Conservation (phyloP, 1,140 invertebrate species). For the Aphidius gifuensis region DNA sequence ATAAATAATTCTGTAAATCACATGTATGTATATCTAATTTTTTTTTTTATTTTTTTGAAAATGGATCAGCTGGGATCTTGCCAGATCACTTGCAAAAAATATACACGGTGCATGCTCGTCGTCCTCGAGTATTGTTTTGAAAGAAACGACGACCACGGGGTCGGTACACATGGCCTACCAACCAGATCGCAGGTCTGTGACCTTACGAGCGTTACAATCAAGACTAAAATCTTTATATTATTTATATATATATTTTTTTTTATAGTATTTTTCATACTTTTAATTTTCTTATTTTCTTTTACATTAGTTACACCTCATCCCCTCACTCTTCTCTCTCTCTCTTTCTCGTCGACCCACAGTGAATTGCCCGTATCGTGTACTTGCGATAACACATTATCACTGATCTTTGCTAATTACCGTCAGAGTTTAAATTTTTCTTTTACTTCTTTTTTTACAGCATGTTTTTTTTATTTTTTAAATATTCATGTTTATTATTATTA, state of each 20-base stretch:
- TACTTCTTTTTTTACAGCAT: neutral
- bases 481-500: too few relatives aligned
- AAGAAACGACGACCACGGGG: conserved; percentile 28
- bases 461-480: too few relatives aligned
- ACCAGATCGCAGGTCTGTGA: conserved; percentile 51
- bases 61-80: neutral
- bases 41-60: too few relatives aligned
- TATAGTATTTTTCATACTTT: conserved; percentile 30
- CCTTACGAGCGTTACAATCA: conserved; percentile 44
- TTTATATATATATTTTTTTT: conserved; percentile 32
- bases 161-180: conserved; percentile 49
- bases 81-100: conserved; percentile 6
- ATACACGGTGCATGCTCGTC: neutral
- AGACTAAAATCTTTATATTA: conserved; percentile 41
- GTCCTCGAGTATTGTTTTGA: conserved; percentile 31
- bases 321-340: neutral
- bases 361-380: conserved; percentile 7
- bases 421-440: neutral
- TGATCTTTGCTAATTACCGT: conserved; percentile 26
- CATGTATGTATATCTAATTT: too few relatives aligned
- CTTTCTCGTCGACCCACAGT: too few relatives aligned
- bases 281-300: conserved; percentile 25
- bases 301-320: conserved; percentile 7
- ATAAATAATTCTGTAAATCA: too few relatives aligned
- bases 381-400: conserved; percentile 22